phyloP scores from a whole-genome alignment of 2,113 vertebrate species.

The Tetraodon nigroviridis region DNA sequence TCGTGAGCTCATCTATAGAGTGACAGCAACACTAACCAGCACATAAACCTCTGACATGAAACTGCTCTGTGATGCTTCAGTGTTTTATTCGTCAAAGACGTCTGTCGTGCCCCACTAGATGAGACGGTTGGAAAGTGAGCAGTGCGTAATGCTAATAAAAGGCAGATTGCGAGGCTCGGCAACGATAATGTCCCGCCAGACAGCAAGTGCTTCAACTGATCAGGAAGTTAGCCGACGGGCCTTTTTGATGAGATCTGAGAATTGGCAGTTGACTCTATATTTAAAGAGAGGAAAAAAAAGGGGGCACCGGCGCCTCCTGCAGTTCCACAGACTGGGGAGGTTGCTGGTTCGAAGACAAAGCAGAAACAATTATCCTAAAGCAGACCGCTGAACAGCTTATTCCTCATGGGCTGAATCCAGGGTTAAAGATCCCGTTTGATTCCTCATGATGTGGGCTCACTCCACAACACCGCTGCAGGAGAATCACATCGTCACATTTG shows the following conservation, averaged over 20 bases:
- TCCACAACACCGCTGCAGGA: too few relatives aligned
- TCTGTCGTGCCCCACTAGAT: conserved; percentile 42
- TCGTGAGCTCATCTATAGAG: conserved; percentile 55
- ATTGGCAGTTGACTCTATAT: conserved; percentile 64
- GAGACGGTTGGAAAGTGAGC: conserved; percentile 42
- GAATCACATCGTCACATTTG: too few relatives aligned
- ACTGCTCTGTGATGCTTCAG: conserved; percentile 59
- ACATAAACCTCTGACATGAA: conserved; percentile 66
- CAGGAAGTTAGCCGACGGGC: conserved; percentile 43
- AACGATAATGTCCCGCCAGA: conserved; percentile 55
- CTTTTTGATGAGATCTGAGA: conserved; percentile 62
- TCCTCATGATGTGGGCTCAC: neutral
- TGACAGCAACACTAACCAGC: conserved; percentile 61
- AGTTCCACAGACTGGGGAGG: conserved; percentile 34
- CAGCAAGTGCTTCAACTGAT: conserved; percentile 51
- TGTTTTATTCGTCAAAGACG: conserved; percentile 51
- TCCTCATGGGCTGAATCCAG: conserved; percentile 39
- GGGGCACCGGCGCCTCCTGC: conserved; percentile 60
- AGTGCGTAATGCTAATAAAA: conserved; percentile 57
- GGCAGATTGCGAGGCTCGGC: conserved; percentile 58
- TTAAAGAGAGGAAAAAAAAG: conserved; percentile 55
- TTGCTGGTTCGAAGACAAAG: conserved; percentile 52
- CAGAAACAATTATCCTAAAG: conserved; percentile 43
- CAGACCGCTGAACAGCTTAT: conserved; percentile 26
- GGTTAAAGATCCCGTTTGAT: conserved; percentile 32